phyloP scores from a whole-genome alignment of 2,888 invertebrate species.

The Agrotis segetum region DNA sequence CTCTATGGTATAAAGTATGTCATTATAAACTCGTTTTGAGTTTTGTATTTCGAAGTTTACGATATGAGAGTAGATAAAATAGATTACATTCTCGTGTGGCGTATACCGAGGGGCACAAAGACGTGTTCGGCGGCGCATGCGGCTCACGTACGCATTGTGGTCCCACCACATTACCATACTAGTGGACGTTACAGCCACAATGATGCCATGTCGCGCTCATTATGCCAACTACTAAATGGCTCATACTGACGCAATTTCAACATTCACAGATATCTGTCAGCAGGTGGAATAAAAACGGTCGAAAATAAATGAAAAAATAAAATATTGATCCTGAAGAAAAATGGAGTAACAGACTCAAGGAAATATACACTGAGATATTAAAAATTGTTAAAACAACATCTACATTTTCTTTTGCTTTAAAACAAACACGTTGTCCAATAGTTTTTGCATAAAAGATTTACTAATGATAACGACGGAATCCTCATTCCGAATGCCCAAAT shows the following conservation, averaged over 20 bases:
- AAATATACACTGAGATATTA: background rate
- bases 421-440: conserved; percentile 15
- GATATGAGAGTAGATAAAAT: too few species aligned
- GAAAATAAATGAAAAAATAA: conserved; percentile 14
- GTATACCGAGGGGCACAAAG: conserved; percentile 24
- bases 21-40: too few species aligned
- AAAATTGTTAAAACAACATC: background rate
- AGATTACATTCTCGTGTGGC: conserved; percentile 41
- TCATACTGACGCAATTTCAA: conserved; percentile 55
- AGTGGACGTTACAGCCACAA: conserved; percentile 53
- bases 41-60: too few species aligned
- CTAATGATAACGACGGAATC: conserved; percentile 19
- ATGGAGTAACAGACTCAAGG: background rate
- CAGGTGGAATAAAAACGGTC: conserved; percentile 23
- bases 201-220: conserved; percentile 59
- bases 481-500: conserved; percentile 20
- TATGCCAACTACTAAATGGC: conserved; percentile 55
- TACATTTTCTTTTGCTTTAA: conserved; percentile 1
- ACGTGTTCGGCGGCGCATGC: conserved; percentile 50
- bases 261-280: conserved; percentile 28
- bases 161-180: conserved; percentile 64
- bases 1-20: too few species aligned
- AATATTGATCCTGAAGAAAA: background rate
- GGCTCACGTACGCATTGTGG: conserved; percentile 64
- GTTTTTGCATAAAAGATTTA: background rate